A percentile compares a stretch with the other conserved stretches of the same genome.
These are phyloP conservation scores for Chrysotoxum bicinctum DNA, from an alignment of 2,888 invertebrate genomes.

Conservation along the genomic window DNA sequence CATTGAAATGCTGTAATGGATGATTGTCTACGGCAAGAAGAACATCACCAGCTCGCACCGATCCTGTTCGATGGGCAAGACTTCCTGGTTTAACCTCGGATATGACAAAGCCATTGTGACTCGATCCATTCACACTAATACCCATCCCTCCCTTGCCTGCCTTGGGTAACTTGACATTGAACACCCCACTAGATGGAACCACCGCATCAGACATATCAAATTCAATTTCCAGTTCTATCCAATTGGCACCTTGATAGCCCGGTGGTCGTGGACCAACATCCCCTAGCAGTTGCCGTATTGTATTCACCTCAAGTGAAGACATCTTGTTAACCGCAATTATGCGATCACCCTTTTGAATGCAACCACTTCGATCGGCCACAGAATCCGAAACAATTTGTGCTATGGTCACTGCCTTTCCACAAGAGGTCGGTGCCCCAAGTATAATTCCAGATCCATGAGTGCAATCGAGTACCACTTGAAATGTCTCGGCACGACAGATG, in stretches of 20 bases:
- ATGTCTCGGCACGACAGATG: slow-evolving; percentile 80
- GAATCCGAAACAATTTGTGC: slow-evolving; percentile 80
- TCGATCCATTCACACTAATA: slow-evolving; percentile 91
- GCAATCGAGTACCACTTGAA: slow-evolving; percentile 81
- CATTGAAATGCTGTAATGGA: slow-evolving; percentile 84
- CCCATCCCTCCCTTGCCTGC: slow-evolving; percentile 90
- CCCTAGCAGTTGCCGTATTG: slow-evolving; percentile 82
- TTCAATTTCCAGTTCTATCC: slow-evolving; percentile 91
- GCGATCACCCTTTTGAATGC: slow-evolving; percentile 90
- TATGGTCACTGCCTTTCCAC: slow-evolving; percentile 79
- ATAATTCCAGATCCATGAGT: slow-evolving; percentile 81
- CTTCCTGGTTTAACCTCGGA: slow-evolving; percentile 95
- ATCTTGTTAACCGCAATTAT: slow-evolving; percentile 92
- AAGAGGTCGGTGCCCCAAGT: slow-evolving; percentile 77
- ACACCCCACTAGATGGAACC: slow-evolving; percentile 94
- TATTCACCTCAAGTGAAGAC: slow-evolving; percentile 85
- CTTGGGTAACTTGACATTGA: slow-evolving; percentile 93
- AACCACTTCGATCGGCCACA: slow-evolving; percentile 85
- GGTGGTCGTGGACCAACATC: slow-evolving; percentile 75
- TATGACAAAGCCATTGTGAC: slow-evolving; percentile 87
- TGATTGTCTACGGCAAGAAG: slow-evolving; percentile 93
- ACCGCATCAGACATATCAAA: slow-evolving; percentile 96
- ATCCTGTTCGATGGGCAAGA: slow-evolving; percentile 94
- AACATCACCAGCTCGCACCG: slow-evolving; percentile 92
- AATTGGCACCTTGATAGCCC: slow-evolving; percentile 83